Base-by-base conservation (phyloP, 2,888 invertebrate species). In the Fragum sueziense region DNA sequence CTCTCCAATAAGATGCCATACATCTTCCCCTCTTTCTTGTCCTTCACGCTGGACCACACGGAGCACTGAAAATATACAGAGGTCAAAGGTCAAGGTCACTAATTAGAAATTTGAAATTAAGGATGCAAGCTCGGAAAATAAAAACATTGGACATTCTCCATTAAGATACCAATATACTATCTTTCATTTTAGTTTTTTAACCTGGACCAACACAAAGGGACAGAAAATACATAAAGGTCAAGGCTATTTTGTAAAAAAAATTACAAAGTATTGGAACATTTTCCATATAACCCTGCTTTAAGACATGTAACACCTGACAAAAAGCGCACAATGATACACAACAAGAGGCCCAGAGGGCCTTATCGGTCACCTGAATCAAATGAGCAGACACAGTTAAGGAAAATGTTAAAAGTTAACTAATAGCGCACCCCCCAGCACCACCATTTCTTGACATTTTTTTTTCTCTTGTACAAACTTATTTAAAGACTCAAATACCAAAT, bases 1-100 rank as follows among this genome's bases (percentile, higher is more conserved):
- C 98, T 98, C 94, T 98, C 98, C 91, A 99, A 94, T 65, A 99
- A 95, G 87, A 99, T 95, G 54, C 99, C 99, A 95, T 99, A 99
- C 98, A 99, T 99, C 73, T 85, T 92, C 22, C 81, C 81, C 27
- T 83, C 80, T 52, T 74, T 70, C 68, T 80, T 79, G 59, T 76
- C 70, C 57, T 75, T 75, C 68, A 80, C 80, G 27, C 78, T 72
- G 25, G 80, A 83, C 83, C 83, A 83, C 47, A 80, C 78, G 14
- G 83, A 78, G 70, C 83, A 83, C 83, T 83, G 76, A 59, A 83
- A 80, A 57, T 17, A 54, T 17, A n/a, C n/a, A 54, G 54, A 37
- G 61, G 61, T 47, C 47, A 47, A 4, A 47, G 47, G 47, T 47
- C 47, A 47, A 47, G 47, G 47, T 14, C 47, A 47, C n/a, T 47